Evolutionary conservation across 2,888 invertebrate species (phyloP).

Genomic region (Artemia sinica): DNA sequence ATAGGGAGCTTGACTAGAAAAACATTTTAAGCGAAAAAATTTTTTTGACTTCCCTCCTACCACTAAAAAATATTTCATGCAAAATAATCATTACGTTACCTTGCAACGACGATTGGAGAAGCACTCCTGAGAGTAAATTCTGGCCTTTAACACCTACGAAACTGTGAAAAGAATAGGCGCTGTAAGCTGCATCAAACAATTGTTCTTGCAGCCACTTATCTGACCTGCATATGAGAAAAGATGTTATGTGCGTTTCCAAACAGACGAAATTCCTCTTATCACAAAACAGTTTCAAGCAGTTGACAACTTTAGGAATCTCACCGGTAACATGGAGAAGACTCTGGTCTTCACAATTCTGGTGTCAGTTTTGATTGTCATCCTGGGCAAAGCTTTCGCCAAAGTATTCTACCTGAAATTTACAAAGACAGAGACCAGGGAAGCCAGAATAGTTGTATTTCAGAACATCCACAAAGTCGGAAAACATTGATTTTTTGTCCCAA

Average conservation of each 20-base stretch:
- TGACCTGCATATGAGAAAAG: background rate
- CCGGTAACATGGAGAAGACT: background rate
- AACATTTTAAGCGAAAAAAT: background rate
- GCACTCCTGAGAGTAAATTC: background rate
- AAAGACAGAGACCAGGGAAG: background rate
- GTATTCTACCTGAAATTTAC: background rate
- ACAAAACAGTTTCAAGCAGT: background rate
- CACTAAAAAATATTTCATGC: background rate
- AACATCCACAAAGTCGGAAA: background rate
- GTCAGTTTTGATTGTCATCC: background rate
- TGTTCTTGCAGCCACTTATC: background rate
- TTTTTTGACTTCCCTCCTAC: background rate
- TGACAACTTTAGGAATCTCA: background rate
- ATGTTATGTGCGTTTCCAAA: background rate
- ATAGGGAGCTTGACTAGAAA: background rate
- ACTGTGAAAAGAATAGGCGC: background rate
- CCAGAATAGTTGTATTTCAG: background rate
- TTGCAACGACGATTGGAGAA: background rate
- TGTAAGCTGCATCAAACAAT: background rate
- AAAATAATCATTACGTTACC: background rate
- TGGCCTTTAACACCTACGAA: background rate
- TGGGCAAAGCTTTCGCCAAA: background rate
- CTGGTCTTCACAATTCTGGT: background rate
- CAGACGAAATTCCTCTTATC: background rate
- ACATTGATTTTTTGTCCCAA: background rate